Base-by-base conservation (phyloP, 2,113 vertebrate species). In the Alaudala cheleensis region DNA sequence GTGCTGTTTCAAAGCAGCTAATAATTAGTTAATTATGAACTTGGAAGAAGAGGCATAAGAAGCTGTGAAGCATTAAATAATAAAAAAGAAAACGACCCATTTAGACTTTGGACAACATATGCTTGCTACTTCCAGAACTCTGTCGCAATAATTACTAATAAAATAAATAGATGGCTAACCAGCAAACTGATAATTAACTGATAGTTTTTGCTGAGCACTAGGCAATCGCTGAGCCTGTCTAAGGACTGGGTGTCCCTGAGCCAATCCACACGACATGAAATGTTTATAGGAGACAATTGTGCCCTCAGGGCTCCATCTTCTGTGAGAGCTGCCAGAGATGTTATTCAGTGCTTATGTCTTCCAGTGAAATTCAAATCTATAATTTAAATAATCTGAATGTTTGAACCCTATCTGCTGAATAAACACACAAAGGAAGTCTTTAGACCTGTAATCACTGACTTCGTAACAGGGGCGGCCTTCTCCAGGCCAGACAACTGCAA, bases 401-500 rank as follows among this genome's bases (percentile, higher is more conserved):
- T 99, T 99, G 98, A 99, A 99, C 97, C 98, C 98, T 99, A 98
- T 99, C 98, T 99, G 98, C 98, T 98, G 98, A 98, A 98, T 99
- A 99, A 99, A 99, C 98, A 98, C 98, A 98, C 97, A 97, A 98
- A 99, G 99, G 98, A 99, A 99, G 98, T 99, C 98, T 99, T 99
- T 99, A 99, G 98, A 99, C 98, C 98, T 98, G 98, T 99, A 99
- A 99, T 99, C 98, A 98, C 98, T 97, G 98, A 98, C 96, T 98
- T 98, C 95, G 98, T 98, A 98, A 97, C 97, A 98, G 98, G 98
- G 98, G 97, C 97, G 95, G 98, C 98, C 98, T 98, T 98, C 98
- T 98, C 97, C 98, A 98, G 98, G 97, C 98, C 99, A 99, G 99
- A 99, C 99, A 99, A 99, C 99, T 99, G 99, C 99, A 99, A 99